These are phyloP conservation scores for Diarsia dahlii DNA, from an alignment of 2,888 invertebrate genomes.

Conservation along the genomic window DNA sequence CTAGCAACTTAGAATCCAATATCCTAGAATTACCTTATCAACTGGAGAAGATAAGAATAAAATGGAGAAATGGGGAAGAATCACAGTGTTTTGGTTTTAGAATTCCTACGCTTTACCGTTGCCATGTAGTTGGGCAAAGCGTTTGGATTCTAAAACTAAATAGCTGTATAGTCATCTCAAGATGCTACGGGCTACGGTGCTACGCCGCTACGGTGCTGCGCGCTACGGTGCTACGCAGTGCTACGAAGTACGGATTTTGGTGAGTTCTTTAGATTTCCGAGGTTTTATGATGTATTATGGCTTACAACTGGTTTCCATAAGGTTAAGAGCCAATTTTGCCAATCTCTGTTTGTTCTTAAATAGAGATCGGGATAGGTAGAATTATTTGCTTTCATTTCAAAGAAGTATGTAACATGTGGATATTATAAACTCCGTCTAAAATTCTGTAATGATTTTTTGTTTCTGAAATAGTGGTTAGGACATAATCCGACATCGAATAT, in stretches of 20 bases:
- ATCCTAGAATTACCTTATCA: constrained; percentile 29
- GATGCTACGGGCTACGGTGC: constrained; percentile 62
- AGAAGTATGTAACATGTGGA: too few species aligned
- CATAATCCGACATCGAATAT: too few species aligned
- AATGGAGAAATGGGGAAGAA: constrained; percentile 18
- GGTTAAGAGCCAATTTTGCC: too few species aligned
- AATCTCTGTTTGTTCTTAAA: too few species aligned
- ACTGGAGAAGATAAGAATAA: neutral
- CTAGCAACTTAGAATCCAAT: constrained; percentile 15
- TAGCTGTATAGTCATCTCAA: constrained; percentile 75
- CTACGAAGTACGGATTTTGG: constrained; percentile 21
- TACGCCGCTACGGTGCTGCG: constrained; percentile 28
- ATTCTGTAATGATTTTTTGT: too few species aligned
- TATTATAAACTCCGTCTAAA: too few species aligned
- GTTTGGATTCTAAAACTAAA: constrained; percentile 98
- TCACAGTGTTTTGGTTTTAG: constrained; percentile 93
- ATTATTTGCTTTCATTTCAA: too few species aligned
- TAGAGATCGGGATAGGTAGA: too few species aligned
- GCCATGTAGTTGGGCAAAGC: constrained; percentile 95
- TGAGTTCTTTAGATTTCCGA: constrained; percentile 11
- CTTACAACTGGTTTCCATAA: neutral
- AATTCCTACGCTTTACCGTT: constrained; percentile 99
- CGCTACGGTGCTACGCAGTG: neutral
- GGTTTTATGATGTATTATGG: neutral
- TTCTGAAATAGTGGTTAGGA: too few species aligned